Percentiles rank a stretch among this genome's conserved stretches.
These are phyloP conservation scores for Dryadula phaetusa DNA, from an alignment of 2,888 invertebrate genomes.

Conservation along the genomic window DNA sequence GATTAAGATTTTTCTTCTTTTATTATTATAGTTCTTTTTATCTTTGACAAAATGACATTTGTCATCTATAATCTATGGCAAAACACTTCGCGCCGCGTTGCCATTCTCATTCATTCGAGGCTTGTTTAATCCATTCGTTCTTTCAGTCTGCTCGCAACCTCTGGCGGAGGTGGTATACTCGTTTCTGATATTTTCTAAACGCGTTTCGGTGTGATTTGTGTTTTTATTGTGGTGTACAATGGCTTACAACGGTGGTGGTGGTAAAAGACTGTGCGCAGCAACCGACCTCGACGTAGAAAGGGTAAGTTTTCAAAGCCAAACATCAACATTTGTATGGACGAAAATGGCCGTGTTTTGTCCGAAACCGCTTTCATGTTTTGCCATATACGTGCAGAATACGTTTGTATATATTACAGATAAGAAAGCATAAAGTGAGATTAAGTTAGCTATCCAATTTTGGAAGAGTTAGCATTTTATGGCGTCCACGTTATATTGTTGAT, in stretches of 20 bases:
- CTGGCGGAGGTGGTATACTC: constrained; percentile 59
- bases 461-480: constrained; percentile 59
- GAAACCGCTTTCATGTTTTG: constrained; percentile 66
- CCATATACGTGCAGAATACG: constrained; percentile 30
- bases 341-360: constrained; percentile 82
- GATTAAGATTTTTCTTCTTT: neutral
- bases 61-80: constrained; percentile 39
- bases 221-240: constrained; percentile 86
- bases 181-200: constrained; percentile 61
- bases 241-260: constrained; percentile 89
- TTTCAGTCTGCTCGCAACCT: constrained; percentile 75
- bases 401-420: constrained; percentile 29
- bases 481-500: constrained; percentile 77
- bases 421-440: constrained; percentile 14
- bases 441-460: constrained; percentile 35
- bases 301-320: constrained; percentile 66
- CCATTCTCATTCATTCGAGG: constrained; percentile 48
- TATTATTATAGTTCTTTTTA: neutral
- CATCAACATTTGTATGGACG: constrained; percentile 62
- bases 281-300: constrained; percentile 81
- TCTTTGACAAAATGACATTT: constrained; percentile 12
- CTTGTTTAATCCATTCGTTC: constrained; percentile 59
- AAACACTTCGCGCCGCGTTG: constrained; percentile 46
- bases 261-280: constrained; percentile 82
- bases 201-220: constrained; percentile 82